A percentile compares a stretch with the other conserved stretches of the same genome.
Conservation (phyloP, 2,797 vertebrate genomes). For the Anolis apletophallus region DNA sequence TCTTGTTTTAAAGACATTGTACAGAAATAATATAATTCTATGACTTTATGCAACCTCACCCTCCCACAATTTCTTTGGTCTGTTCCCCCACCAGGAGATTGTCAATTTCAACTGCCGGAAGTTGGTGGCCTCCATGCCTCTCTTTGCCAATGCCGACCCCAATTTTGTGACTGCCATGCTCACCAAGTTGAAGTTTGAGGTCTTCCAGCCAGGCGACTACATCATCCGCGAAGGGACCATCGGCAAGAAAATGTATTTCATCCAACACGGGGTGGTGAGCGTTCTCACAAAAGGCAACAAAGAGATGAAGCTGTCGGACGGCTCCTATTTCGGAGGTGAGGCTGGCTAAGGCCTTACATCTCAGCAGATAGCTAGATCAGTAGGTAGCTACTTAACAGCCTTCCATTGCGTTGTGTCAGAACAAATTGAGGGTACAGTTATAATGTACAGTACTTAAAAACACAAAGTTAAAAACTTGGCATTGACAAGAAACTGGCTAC, state of each 20-base stretch:
- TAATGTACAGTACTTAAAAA: too few species aligned
- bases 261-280: conserved; percentile 91
- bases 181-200: conserved; percentile 93
- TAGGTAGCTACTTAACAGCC: too few species aligned
- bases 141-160: conserved; percentile 93
- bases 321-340: conserved; percentile 93
- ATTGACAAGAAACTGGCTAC: too few species aligned
- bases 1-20: too few species aligned
- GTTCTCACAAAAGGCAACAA: conserved; percentile 92
- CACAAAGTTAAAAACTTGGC: too few species aligned
- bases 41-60: too few species aligned
- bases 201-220: conserved; percentile 92
- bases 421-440: too few species aligned
- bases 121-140: conserved; percentile 93
- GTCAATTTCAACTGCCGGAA: conserved; percentile 96
- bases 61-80: too few species aligned
- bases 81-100: conserved; percentile 82
- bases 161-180: conserved; percentile 95
- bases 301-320: conserved; percentile 92
- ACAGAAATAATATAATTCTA: too few species aligned
- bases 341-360: too few species aligned
- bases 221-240: conserved; percentile 93
- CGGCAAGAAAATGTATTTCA: conserved; percentile 98
- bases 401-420: too few species aligned
- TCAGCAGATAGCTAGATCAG: too few species aligned